Conservation (phyloP, 2,797 vertebrate species). For the Muscicapa striata region DNA sequence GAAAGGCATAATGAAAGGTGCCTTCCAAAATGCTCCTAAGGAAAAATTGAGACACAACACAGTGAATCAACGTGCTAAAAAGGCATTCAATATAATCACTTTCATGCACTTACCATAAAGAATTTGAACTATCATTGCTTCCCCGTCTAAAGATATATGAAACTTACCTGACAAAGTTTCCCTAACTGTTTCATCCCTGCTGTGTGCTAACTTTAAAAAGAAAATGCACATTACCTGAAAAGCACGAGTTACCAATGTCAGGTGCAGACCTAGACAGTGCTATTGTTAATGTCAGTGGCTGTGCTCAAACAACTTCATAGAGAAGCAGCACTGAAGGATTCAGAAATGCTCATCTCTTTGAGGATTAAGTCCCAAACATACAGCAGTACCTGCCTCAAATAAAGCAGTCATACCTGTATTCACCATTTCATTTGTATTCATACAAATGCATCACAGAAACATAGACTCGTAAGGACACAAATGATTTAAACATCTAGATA, state of each 20-base stretch:
- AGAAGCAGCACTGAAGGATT: neutral
- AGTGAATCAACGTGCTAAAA: neutral
- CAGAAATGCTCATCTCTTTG: neutral
- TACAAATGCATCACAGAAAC: neutral
- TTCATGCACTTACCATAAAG: neutral
- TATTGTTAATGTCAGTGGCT: neutral
- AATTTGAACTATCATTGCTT: neutral
- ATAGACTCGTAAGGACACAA: neutral
- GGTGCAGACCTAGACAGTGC: neutral
- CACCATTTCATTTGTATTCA: neutral
- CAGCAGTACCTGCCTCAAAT: neutral
- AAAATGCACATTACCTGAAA: neutral
- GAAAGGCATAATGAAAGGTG: neutral
- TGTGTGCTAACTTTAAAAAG: neutral
- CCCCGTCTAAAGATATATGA: neutral
- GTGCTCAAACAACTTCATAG: neutral
- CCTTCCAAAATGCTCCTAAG: neutral
- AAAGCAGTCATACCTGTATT: neutral
- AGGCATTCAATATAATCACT: neutral
- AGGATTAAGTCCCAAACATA: neutral
- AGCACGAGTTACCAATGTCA: neutral
- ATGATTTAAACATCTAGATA: neutral
- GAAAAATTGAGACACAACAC: neutral
- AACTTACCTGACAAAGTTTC: neutral
- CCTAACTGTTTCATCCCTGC: neutral